phyloP scores from a whole-genome alignment of 2,888 invertebrate species.

The Thymelicus lineola region DNA sequence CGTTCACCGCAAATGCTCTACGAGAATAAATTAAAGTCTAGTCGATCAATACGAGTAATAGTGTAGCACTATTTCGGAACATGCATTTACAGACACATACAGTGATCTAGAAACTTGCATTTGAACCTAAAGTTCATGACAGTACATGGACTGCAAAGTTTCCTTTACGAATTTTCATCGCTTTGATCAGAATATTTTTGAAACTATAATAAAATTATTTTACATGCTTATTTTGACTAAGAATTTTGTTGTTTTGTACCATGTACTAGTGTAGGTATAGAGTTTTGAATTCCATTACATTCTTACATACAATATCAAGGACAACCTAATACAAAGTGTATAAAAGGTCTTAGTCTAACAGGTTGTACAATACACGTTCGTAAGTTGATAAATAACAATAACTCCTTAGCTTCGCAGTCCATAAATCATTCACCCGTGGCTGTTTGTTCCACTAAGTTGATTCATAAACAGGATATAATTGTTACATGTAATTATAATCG shows the following conservation, averaged over 20 bases:
- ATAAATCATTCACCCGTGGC: background rate
- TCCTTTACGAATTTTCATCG: no score
- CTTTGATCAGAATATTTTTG: no score
- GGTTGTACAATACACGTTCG: background rate
- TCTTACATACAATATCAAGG: background rate
- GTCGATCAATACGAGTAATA: slow-evolving; percentile 3
- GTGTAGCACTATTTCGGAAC: background rate
- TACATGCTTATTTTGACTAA: no score
- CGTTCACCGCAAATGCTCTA: background rate
- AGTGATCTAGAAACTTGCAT: background rate
- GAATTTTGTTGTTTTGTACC: no score
- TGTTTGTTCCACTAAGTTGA: slow-evolving; percentile 17
- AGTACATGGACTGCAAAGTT: no score
- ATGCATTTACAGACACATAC: no score
- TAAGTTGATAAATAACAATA: background rate
- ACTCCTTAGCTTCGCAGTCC: background rate
- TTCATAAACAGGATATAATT: slow-evolving; percentile 36
- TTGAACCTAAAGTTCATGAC: background rate
- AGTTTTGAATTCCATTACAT: no score
- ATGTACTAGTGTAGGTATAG: no score
- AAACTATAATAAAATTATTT: no score
- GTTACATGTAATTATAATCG: slow-evolving; percentile 30
- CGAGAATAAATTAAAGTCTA: slow-evolving; percentile 9
- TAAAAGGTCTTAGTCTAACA: background rate
- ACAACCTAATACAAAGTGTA: background rate